Conservation (phyloP, 2,797 vertebrate genomes). For the Neosilurus mollespiculum region DNA sequence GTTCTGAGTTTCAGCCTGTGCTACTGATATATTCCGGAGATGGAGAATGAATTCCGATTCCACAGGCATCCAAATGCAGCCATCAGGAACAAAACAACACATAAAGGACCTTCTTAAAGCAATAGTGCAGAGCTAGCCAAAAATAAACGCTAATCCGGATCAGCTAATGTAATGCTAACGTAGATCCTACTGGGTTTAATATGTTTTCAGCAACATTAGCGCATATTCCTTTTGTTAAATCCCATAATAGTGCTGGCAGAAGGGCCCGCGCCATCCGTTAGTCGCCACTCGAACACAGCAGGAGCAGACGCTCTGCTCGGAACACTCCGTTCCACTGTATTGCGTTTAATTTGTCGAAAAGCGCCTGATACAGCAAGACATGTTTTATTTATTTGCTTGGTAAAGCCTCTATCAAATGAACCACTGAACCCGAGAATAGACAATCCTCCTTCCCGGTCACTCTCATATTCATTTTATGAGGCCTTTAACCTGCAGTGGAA, state of each 20-base stretch:
- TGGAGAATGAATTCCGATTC: slow-evolving; percentile 14
- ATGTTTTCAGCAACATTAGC: slow-evolving; percentile 12
- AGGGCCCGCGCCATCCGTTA: slow-evolving; percentile 17
- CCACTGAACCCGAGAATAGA: slow-evolving; percentile 59
- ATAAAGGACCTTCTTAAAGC: slow-evolving; percentile 29
- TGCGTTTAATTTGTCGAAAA: slow-evolving; percentile 63
- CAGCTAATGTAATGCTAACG: not conserved
- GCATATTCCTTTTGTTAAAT: slow-evolving; percentile 8
- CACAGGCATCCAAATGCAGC: slow-evolving; percentile 13
- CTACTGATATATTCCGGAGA: slow-evolving; percentile 30
- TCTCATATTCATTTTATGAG: slow-evolving; percentile 50
- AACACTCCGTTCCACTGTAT: slow-evolving; percentile 58
- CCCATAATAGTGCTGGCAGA: not conserved
- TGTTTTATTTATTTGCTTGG: slow-evolving; percentile 64
- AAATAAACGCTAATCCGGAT: slow-evolving; percentile 2
- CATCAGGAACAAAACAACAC: slow-evolving; percentile 23
- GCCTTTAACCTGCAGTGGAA: not conserved
- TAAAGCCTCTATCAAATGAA: slow-evolving; percentile 58
- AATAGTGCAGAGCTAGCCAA: slow-evolving; percentile 4
- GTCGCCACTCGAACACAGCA: slow-evolving; percentile 27
- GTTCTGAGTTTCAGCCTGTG: slow-evolving; percentile 6
- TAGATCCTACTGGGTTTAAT: not conserved
- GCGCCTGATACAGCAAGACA: slow-evolving; percentile 62
- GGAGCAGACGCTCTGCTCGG: slow-evolving; percentile 36
- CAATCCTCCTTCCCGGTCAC: slow-evolving; percentile 31